Evolutionary conservation across 2,888 invertebrate genomes (phyloP).

Genomic region (Diplolepis rosae): DNA sequence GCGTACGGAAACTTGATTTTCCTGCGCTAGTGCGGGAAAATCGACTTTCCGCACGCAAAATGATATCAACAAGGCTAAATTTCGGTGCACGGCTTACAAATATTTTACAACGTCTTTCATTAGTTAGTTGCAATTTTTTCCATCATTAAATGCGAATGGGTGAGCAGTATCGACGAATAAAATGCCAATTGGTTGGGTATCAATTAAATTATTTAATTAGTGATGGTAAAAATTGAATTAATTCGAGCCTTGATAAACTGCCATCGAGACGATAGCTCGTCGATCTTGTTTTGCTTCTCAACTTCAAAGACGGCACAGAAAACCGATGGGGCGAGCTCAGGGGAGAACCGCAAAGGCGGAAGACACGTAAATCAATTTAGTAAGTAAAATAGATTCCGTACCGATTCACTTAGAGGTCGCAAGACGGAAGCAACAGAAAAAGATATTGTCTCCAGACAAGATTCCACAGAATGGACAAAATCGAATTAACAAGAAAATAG

Average conservation of each 20-base stretch:
- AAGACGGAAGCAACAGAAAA: slow-evolving; percentile 39
- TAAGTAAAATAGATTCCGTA: slow-evolving; percentile 42
- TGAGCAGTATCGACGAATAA: not conserved
- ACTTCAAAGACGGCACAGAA: slow-evolving; percentile 3
- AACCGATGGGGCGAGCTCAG: not conserved
- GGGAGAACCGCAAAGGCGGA: too few species aligned
- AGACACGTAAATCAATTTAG: slow-evolving; percentile 40
- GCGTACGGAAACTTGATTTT: too few species aligned
- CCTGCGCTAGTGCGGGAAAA: too few species aligned
- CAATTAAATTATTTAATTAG: slow-evolving; percentile 2
- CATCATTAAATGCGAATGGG: not conserved
- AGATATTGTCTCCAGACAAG: slow-evolving; percentile 40
- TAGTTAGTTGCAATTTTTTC: too few species aligned
- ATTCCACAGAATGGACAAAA: slow-evolving; percentile 27
- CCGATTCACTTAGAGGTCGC: slow-evolving; percentile 39
- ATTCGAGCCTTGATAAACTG: not conserved
- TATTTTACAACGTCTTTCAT: too few species aligned
- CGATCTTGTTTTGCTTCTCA: slow-evolving; percentile 31
- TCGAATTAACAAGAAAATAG: not conserved
- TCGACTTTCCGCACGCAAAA: too few species aligned
- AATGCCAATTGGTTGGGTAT: not conserved
- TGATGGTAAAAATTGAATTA: not conserved
- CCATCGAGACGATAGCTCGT: slow-evolving; percentile 25
- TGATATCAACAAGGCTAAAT: too few species aligned
- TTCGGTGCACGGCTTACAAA: too few species aligned